Base-by-base conservation (phyloP, 2,888 invertebrate genomes). In the Orthonychiurus folsomi region DNA sequence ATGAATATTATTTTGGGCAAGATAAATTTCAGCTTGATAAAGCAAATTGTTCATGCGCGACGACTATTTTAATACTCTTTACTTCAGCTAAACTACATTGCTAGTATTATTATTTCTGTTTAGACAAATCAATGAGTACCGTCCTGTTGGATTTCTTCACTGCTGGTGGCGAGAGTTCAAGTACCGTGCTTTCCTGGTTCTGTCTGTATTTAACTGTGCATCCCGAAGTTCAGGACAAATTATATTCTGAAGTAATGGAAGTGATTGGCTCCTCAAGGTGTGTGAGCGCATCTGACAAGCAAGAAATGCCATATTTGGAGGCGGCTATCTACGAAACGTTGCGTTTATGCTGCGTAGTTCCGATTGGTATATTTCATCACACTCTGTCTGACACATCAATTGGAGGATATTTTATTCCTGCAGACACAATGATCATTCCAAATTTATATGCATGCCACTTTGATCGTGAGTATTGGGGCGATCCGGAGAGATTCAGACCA, bases 401-500 rank as follows among this genome's bases (percentile, higher is more conserved):
- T n/a, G 59, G 59, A 2, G 66, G 63, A 0, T 70, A 64, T 37
- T 52, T 55, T 12, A 67, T 71, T 50, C 67, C 68, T 1, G 65
- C 67, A 54, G 65, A 65, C 20, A 64, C 71, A 1, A 67, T 68
- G 65, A 63, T 73, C 15, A 63, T 69, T 12, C 61, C 66, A 0
- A 71, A 71, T 50, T 21, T 67, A 1, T 70, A 63, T 21, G 60
- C 59, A 15, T 57, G 66, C 27, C 69, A 69, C 59, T 64, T 65
- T 50, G 68, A 70, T 59, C 60, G 61, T 9, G 60, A 63, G 18
- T 58, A 64, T 56, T 73, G 69, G 70, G 67, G 68, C 0, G 71
- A 73, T 59, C 67, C 70, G 15, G 61, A 66, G 15, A 66, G 56
- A 12, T 70, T 70, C 53, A 60, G 69, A 28, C 71, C 72, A 1